These are phyloP conservation scores for Eledona agricola DNA, from an alignment of 2,888 invertebrate species.

Conservation along the genomic window DNA sequence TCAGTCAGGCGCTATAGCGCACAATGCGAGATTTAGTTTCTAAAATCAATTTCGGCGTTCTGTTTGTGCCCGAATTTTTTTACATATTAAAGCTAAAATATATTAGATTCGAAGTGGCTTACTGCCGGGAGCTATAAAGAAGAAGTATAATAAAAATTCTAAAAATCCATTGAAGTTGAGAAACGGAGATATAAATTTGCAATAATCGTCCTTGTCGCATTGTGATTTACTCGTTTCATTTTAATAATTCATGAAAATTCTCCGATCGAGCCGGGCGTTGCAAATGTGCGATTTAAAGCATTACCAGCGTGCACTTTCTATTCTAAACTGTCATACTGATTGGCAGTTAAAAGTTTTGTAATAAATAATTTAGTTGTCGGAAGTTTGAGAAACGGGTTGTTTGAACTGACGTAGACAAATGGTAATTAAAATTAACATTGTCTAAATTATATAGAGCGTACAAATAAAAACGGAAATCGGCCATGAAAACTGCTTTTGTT, in stretches of 20 bases:
- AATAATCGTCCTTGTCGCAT: slow-evolving; percentile 4
- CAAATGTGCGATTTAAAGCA: background rate
- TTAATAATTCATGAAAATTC: slow-evolving; percentile 18
- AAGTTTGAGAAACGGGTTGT: slow-evolving; percentile 18
- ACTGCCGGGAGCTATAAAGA: too few relatives aligned
- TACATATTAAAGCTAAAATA: slow-evolving; percentile 22
- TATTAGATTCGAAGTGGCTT: too few relatives aligned
- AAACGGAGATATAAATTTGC: slow-evolving; percentile 8
- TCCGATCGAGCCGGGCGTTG: background rate
- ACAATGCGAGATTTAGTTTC: too few relatives aligned
- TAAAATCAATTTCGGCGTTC: too few relatives aligned
- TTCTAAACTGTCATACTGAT: slow-evolving; percentile 5
- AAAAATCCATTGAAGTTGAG: too few relatives aligned
- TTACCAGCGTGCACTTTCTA: background rate
- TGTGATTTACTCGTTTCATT: slow-evolving; percentile 16
- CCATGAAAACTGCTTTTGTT: too few relatives aligned
- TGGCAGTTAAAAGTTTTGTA: slow-evolving; percentile 23
- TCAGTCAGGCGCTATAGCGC: too few relatives aligned
- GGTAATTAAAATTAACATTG: slow-evolving; percentile 16
- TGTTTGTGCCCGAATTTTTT: too few relatives aligned
- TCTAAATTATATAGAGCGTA: slow-evolving; percentile 10
- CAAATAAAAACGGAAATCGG: too few relatives aligned
- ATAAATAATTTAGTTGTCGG: slow-evolving; percentile 32
- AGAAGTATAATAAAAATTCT: slow-evolving; percentile 7
- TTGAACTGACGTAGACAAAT: slow-evolving; percentile 20